Conservation (phyloP, 1,140 invertebrate genomes). For the Apolygus lucorum region DNA sequence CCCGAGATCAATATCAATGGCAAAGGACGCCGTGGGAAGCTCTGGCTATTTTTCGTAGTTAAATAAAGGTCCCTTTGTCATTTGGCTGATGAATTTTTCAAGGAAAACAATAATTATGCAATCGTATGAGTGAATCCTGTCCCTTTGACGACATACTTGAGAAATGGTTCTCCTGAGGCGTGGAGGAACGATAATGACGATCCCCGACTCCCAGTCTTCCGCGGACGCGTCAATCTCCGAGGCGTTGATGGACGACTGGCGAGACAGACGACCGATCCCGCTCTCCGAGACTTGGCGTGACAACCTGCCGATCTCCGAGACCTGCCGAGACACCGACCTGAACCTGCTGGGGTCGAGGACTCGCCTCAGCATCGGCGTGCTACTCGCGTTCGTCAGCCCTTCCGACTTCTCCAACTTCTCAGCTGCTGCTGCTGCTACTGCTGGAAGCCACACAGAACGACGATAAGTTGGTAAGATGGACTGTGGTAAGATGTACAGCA, state of each 20-base stretch:
- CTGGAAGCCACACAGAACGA: no score
- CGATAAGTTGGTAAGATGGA: no score
- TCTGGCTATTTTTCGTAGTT: neutral
- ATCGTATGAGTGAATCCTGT: neutral
- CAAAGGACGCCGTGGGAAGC: neutral
- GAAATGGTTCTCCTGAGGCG: neutral
- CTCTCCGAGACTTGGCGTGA: neutral
- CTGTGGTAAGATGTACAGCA: no score
- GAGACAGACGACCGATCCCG: neutral
- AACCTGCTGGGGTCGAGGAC: neutral
- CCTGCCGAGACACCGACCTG: slow-evolving; percentile 3
- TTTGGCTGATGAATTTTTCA: no score
- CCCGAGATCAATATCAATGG: no score
- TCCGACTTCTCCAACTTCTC: neutral
- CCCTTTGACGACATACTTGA: neutral
- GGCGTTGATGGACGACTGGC: neutral
- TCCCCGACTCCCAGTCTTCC: slow-evolving; percentile 2
- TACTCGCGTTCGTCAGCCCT: neutral
- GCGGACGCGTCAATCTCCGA: neutral
- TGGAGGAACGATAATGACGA: neutral
- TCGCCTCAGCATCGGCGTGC: slow-evolving; percentile 1
- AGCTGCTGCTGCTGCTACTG: neutral
- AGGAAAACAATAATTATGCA: no score
- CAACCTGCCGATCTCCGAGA: neutral
- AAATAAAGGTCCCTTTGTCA: neutral